Percentiles rank a stretch among this genome's conserved stretches.
Conservation (phyloP, 2,113 vertebrate species). For the Dendropsophus ebraccatus region DNA sequence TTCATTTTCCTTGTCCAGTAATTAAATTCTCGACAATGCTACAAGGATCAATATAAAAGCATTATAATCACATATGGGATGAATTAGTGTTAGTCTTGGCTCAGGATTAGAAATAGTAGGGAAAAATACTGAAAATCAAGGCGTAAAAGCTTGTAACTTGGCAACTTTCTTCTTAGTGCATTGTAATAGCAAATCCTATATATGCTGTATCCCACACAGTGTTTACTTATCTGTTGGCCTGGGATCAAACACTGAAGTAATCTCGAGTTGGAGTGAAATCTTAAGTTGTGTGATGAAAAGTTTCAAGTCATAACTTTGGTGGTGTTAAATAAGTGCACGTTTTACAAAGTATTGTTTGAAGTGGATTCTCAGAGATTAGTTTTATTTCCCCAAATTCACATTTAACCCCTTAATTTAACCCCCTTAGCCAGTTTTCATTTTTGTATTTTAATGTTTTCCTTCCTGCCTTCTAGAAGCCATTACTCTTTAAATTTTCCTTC, state of each 20-base stretch:
- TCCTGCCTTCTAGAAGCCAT: too few relatives aligned
- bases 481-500: too few relatives aligned
- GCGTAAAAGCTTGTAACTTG: slow-evolving; percentile 19
- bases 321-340: neutral
- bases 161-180: slow-evolving; percentile 9
- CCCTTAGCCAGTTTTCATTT: too few relatives aligned
- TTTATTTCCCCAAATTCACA: neutral
- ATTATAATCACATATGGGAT: neutral
- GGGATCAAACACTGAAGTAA: slow-evolving; percentile 55
- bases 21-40: neutral
- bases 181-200: slow-evolving; percentile 51
- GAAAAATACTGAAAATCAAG: slow-evolving; percentile 22
- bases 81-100: slow-evolving; percentile 32
- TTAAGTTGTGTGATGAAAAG: slow-evolving; percentile 41
- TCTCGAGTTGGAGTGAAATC: slow-evolving; percentile 48
- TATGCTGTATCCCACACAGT: slow-evolving; percentile 57
- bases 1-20: neutral
- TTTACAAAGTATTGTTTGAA: neutral
- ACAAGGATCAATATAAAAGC: slow-evolving; percentile 16
- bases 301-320: neutral
- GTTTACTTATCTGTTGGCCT: slow-evolving; percentile 62
- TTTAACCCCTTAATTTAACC: too few relatives aligned
- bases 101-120: slow-evolving; percentile 28
- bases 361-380: neutral
- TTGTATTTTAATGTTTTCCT: too few relatives aligned